Conservation (phyloP, 2,888 invertebrate species). For the Drosophila affinis region DNA sequence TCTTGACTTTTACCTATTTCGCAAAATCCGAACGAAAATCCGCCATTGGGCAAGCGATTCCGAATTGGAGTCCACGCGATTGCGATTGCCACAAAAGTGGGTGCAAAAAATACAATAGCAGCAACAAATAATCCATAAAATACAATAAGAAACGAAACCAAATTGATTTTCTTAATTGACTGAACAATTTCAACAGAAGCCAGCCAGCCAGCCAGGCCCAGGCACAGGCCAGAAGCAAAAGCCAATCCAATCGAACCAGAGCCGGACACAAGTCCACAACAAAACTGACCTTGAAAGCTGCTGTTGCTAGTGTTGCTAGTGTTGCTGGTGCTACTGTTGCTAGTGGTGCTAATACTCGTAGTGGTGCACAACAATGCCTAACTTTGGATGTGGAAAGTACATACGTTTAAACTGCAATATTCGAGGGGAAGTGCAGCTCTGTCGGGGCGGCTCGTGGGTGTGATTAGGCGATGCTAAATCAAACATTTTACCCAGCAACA, state of each 20-base stretch:
- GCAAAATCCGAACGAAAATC: conserved; percentile 60
- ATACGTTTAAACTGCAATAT: background rate
- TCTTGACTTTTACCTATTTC: conserved; percentile 69
- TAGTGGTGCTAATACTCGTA: background rate
- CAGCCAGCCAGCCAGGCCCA: conserved; percentile 15
- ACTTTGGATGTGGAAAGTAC: conserved; percentile 34
- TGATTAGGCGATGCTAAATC: conserved; percentile 53
- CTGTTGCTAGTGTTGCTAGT: conserved; percentile 53
- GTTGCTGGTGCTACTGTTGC: conserved; percentile 46
- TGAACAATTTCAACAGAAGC: conserved; percentile 68
- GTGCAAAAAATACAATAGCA: conserved; percentile 46
- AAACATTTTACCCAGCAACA: conserved; percentile 49
- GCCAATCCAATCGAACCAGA: conserved; percentile 15
- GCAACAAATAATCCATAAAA: background rate
- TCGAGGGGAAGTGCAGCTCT: background rate
- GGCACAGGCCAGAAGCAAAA: background rate
- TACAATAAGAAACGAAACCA: conserved; percentile 44
- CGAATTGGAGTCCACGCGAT: conserved; percentile 18
- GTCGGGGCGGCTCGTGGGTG: conserved; percentile 51
- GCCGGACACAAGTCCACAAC: conserved; percentile 49
- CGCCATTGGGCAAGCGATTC: conserved; percentile 57
- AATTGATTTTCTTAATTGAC: conserved; percentile 75
- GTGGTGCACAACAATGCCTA: conserved; percentile 41
- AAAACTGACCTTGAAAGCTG: conserved; percentile 67
- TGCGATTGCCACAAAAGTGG: conserved; percentile 58